phyloP scores from a whole-genome alignment of 1,140 invertebrate genomes.

The Camponotus vicinus region DNA sequence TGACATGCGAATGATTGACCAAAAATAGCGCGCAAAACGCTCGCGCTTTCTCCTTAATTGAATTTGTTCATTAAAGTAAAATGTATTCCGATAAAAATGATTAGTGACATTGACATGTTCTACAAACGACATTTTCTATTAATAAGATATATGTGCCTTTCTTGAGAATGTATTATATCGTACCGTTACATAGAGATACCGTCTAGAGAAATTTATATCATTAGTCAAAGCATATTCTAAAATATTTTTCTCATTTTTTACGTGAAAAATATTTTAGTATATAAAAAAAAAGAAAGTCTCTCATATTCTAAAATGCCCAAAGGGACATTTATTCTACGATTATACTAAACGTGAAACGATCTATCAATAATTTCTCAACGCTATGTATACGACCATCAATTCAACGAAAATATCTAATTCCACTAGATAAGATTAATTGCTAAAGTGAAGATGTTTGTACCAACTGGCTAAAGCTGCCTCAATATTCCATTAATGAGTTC shows the following conservation, averaged over 20 bases:
- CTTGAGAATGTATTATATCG: not conserved
- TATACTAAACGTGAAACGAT: slow-evolving; percentile 5
- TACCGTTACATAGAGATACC: not conserved
- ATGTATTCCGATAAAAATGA: slow-evolving; percentile 36
- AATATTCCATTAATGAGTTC: slow-evolving; percentile 8
- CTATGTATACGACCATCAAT: not conserved
- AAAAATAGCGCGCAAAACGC: slow-evolving; percentile 34
- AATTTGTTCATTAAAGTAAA: slow-evolving; percentile 17
- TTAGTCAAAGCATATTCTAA: not conserved
- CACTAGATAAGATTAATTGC: not conserved
- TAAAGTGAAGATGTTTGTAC: not conserved
- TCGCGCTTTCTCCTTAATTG: slow-evolving; percentile 42
- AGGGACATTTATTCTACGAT: not conserved
- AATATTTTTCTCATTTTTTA: slow-evolving; percentile 31
- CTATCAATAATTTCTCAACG: too few species aligned
- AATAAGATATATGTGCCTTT: not conserved
- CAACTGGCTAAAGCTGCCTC: not conserved
- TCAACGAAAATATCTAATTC: not conserved
- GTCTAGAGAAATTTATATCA: slow-evolving; percentile 21
- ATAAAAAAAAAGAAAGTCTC: not conserved
- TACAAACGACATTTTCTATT: slow-evolving; percentile 39
- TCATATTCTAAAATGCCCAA: not conserved
- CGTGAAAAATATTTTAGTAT: not conserved
- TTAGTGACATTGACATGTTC: slow-evolving; percentile 15
- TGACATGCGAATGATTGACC: slow-evolving; percentile 29